Evolutionary conservation across 2,888 invertebrate species (phyloP).

Genomic region (Tromatobia lineatoria): DNA sequence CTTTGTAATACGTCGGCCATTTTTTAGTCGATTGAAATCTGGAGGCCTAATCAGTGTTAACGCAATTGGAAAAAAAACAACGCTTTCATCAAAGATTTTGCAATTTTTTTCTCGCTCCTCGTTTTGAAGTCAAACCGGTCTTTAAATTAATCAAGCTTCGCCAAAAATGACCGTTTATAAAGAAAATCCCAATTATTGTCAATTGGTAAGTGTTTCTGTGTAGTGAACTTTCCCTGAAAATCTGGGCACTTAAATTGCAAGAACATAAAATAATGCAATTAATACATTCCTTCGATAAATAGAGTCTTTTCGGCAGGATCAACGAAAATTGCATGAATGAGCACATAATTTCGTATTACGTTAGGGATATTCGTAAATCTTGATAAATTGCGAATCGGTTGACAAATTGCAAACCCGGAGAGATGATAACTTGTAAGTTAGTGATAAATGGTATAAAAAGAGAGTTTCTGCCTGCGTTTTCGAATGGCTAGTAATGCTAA

Average conservation of each 20-base stretch:
- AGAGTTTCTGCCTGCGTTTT: slow-evolving; percentile 68
- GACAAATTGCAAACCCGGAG: slow-evolving; percentile 51
- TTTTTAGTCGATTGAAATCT: no score
- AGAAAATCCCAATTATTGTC: no score
- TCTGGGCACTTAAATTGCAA: not conserved
- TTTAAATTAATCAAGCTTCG: no score
- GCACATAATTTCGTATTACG: slow-evolving; percentile 35
- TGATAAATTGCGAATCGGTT: slow-evolving; percentile 49
- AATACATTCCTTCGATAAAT: slow-evolving; percentile 61
- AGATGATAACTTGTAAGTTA: slow-evolving; percentile 51
- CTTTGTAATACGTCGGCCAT: no score
- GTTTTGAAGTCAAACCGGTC: no score
- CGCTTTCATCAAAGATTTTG: no score
- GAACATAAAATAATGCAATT: slow-evolving; percentile 39
- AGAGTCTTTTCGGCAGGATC: slow-evolving; percentile 39
- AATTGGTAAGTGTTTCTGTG: not conserved
- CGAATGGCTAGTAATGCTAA: slow-evolving; percentile 69
- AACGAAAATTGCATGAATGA: slow-evolving; percentile 42
- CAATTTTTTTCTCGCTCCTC: no score
- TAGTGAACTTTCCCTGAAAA: not conserved
- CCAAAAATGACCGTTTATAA: no score
- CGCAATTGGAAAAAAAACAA: no score
- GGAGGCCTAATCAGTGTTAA: no score
- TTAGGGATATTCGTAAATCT: slow-evolving; percentile 36
- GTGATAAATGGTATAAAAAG: slow-evolving; percentile 17